phyloP scores from a whole-genome alignment of 2,113 vertebrate genomes.

The Marcusenius ussheri region DNA sequence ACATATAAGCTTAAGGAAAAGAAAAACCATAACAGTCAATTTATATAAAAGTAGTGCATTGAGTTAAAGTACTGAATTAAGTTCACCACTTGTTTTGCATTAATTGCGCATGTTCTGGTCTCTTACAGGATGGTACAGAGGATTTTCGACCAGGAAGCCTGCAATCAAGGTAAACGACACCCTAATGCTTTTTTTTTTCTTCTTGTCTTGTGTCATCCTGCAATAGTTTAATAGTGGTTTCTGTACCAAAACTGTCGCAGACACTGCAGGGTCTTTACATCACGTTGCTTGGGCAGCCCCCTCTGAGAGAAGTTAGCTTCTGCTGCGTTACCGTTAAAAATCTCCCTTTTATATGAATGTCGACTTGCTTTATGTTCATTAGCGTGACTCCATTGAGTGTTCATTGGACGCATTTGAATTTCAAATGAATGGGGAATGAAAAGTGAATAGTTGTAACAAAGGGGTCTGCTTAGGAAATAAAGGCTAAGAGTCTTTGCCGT shows the following conservation, averaged over 20 bases:
- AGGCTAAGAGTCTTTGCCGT: background rate
- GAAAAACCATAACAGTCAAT: background rate
- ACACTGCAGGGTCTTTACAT: background rate
- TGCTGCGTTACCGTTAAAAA: background rate
- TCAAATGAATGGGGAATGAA: background rate
- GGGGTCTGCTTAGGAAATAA: background rate
- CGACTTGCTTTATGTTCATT: background rate
- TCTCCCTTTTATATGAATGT: background rate
- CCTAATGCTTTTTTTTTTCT: background rate
- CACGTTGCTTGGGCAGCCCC: background rate
- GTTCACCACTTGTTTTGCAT: background rate
- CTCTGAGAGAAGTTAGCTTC: background rate
- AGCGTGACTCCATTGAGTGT: background rate
- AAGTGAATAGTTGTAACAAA: background rate
- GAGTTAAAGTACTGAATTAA: background rate
- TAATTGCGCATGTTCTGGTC: constrained; percentile 27
- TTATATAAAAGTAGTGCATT: background rate
- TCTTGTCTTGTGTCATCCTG: background rate
- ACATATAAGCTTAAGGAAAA: background rate
- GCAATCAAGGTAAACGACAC: constrained; percentile 74
- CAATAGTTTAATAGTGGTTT: background rate
- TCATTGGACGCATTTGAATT: background rate
- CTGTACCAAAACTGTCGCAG: background rate
- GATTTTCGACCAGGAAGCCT: constrained; percentile 82
- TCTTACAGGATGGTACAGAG: constrained; percentile 90